These are phyloP conservation scores for Eclectus roratus DNA, from an alignment of 2,113 vertebrate species.

Conservation along the genomic window DNA sequence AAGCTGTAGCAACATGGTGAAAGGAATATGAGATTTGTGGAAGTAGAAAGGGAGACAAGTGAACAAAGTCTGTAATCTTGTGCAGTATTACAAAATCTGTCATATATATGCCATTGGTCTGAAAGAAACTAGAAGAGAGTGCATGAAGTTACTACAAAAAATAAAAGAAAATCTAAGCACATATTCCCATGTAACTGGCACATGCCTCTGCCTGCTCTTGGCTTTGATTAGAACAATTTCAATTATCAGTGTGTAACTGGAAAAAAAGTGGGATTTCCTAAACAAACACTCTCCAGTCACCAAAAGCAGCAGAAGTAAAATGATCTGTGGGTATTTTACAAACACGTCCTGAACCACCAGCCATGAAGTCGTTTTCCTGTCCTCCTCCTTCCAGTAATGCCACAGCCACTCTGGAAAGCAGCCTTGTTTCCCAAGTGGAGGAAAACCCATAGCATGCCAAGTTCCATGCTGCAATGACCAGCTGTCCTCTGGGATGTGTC, in stretches of 20 bases:
- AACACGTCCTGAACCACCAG: not conserved
- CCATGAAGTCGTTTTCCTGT: not conserved
- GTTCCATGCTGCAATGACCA: not conserved
- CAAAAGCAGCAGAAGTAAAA: not conserved
- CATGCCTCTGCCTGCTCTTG: not conserved
- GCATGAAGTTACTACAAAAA: not conserved
- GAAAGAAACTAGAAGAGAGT: not conserved
- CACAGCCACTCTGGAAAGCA: not conserved
- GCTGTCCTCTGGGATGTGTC: not conserved
- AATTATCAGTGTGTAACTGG: rapidly evolving
- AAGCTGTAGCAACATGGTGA: not conserved
- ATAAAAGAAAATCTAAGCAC: not conserved
- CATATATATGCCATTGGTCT: not conserved
- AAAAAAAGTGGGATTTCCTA: not conserved
- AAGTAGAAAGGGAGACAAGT: not conserved
- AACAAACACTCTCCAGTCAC: not conserved
- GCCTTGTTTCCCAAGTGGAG: not conserved
- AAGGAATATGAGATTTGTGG: not conserved
- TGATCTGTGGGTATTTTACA: not conserved
- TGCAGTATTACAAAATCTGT: not conserved
- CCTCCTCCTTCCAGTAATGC: not conserved
- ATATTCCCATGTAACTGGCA: not conserved
- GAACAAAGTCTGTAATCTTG: not conserved
- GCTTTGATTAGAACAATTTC: not conserved
- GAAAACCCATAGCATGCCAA: not conserved